Evolutionary conservation across 92 coral and sea anemone genomes (phyloP).

Genomic region (Diadumene lineata): DNA sequence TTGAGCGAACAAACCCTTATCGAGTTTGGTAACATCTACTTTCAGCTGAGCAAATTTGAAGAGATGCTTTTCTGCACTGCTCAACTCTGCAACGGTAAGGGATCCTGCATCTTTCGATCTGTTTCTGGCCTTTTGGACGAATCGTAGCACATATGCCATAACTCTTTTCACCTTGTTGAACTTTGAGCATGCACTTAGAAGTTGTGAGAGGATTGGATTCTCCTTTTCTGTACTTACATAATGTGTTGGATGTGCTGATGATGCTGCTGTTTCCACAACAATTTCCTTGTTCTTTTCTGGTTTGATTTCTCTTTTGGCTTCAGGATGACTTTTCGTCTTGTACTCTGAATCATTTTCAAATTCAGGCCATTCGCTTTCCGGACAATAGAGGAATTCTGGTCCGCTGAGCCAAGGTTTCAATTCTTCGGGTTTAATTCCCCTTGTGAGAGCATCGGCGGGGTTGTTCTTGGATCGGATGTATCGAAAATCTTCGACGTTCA

Average conservation of each 20-base stretch:
- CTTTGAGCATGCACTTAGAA: constrained; percentile 46
- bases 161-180: constrained; percentile 46
- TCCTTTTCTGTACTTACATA: constrained; percentile 25
- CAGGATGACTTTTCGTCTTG: background rate
- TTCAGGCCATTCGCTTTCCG: constrained; percentile 15
- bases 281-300: constrained; percentile 18
- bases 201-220: constrained; percentile 52
- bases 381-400: constrained; percentile 30
- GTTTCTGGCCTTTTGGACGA: constrained; percentile 9
- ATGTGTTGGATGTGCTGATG: too few species aligned
- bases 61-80: constrained; percentile 42
- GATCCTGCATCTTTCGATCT: too few species aligned
- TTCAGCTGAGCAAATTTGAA: too few species aligned
- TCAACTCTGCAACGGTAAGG: constrained; percentile 47
- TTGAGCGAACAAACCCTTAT: constrained; percentile 39
- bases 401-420: constrained; percentile 23
- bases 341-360: background rate
- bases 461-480: constrained; percentile 44
- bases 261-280: constrained; percentile 12
- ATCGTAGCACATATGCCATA: constrained; percentile 49
- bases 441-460: constrained; percentile 59
- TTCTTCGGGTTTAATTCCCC: constrained; percentile 31
- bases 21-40: constrained; percentile 35
- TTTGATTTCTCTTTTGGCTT: constrained; percentile 10
- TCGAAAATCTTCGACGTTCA: constrained; percentile 38